Evolutionary conservation across 2,888 invertebrate species (phyloP).

Genomic region (Biston betularia): DNA sequence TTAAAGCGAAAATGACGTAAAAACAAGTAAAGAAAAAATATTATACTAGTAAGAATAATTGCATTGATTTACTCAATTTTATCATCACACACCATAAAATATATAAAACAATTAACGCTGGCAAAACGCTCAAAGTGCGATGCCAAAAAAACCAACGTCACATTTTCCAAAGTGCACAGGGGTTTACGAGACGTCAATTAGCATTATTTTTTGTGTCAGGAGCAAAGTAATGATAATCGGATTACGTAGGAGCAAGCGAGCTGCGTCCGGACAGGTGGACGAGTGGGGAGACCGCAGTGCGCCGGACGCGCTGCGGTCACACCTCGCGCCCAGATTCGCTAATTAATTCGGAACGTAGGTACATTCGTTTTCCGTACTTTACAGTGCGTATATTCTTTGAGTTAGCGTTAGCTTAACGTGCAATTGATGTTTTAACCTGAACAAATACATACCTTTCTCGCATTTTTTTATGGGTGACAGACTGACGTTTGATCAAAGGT

Average conservation of each 20-base stretch:
- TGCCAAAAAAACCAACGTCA: neutral
- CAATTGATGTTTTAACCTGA: neutral
- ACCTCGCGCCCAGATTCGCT: conserved; percentile 65
- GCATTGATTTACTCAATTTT: too few species aligned
- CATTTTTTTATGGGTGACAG: too few species aligned
- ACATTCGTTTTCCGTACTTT: conserved; percentile 53
- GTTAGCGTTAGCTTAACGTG: neutral
- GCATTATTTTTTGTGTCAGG: conserved; percentile 57
- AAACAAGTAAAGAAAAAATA: too few species aligned
- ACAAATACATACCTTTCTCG: neutral
- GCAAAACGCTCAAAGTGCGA: too few species aligned
- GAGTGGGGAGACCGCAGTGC: conserved; percentile 45
- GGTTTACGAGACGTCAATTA: conserved; percentile 53
- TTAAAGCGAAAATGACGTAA: too few species aligned
- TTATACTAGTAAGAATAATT: too few species aligned
- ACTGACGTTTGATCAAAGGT: too few species aligned
- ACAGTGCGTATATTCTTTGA: neutral
- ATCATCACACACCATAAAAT: too few species aligned
- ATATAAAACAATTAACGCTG: too few species aligned
- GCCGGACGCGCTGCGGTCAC: conserved; percentile 59
- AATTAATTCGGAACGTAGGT: conserved; percentile 68
- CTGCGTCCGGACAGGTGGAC: conserved; percentile 68
- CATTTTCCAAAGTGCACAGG: conserved; percentile 37
- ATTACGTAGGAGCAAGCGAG: conserved; percentile 58
- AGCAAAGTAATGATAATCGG: conserved; percentile 67